Evolutionary conservation across 1,140 invertebrate species (phyloP), one percentile per base, ranked within the genome.

Genomic region (Pseudomyrmex concolor): DNA sequence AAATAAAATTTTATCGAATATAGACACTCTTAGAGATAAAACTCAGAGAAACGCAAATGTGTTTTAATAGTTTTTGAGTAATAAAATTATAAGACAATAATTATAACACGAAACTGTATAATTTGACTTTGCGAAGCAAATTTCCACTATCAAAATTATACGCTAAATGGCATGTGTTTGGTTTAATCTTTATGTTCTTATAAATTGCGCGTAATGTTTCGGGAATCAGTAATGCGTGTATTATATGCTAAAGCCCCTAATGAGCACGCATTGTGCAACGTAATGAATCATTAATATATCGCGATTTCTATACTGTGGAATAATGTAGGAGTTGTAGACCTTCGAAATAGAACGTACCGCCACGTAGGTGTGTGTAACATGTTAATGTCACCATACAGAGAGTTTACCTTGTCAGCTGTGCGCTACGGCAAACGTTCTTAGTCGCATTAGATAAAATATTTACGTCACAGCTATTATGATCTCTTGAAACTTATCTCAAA

Each of bases 261-360:
- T 68, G 48, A 51, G 22, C 48, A 22, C 50, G 19, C 48, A 70
- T 78, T 78, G 68, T n/a, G 50, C 51, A 15, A 77, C 13, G 25
- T 19, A 68, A 8, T 78, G 50, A 78, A 78, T 78, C 15, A 48
- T 78, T 70, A 78, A 78, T 78, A 34, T 34, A 78, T 50, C 54
- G 7, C 59, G 64, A 78, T 70, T 55, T 78, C 51, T 68, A 34
- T 77, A 57, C 48, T 25, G 12, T 22, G 57, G 63, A 50, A 70
- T 78, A 78, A 70, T 78, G 34, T 59, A 59, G 74, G 15, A 78
- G 51, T 55, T 67, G 12, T 57, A 68, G 51, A 43, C 76, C 43
- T 78, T 78, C 76, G 19, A 59, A 78, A 50, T 78, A 45, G 51
- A 17, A 78, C 15, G 13, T 7, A 19, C 48, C 66, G 13, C n/a